Base-by-base conservation (phyloP, 2,888 invertebrate species). In the Eudemis profundana region DNA sequence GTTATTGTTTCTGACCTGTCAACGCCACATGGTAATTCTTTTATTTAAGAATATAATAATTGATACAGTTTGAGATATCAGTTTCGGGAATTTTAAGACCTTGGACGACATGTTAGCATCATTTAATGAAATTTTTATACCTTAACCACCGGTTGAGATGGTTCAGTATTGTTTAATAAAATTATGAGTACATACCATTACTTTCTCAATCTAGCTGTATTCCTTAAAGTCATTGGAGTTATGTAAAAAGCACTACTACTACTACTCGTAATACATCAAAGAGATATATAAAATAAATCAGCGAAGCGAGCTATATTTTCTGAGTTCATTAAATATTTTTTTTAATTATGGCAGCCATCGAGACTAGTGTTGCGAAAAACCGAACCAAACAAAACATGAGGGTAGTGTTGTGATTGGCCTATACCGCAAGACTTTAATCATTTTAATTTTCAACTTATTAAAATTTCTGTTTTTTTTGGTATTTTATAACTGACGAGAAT, bases 101-200 rank as follows among this genome's bases (percentile, higher is more conserved):
- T 17, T 40, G 8, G 17, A 59, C 51, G 46, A 57, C 17, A 64
- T 53, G 49, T 19, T 38, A 29, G n/a, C 44, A 33, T 19, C 27
- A 42, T 60, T 38, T 23, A 40, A 44, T 60, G 19, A 38, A 50
- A 62, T 59, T 49, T 40, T 71, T 65, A 60, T 57, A 78, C 76
- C 74, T 74, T 82, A 80, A 78, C 84, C 82, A 87, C 88, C 87
- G 88, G 87, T 86, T 79, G 75, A 47, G 53, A 65, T 27, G 36
- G 53, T 38, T 50, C 42, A 51, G 46, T 53, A 15, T 46, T 36
- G 65, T 60, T 59, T 65, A 46, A 27, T 23, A 40, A 70, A 73
- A 72, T 46, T 66, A 67, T 74, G 67, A 72, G 67, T 72, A 81
- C 85, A 77, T 83, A 86, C 86, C 85, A 86, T 85, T 78, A 85